Percentiles rank a stretch among this genome's conserved stretches.
These are phyloP conservation scores for Athalia rosae DNA, from an alignment of 2,888 invertebrate genomes.

Conservation along the genomic window DNA sequence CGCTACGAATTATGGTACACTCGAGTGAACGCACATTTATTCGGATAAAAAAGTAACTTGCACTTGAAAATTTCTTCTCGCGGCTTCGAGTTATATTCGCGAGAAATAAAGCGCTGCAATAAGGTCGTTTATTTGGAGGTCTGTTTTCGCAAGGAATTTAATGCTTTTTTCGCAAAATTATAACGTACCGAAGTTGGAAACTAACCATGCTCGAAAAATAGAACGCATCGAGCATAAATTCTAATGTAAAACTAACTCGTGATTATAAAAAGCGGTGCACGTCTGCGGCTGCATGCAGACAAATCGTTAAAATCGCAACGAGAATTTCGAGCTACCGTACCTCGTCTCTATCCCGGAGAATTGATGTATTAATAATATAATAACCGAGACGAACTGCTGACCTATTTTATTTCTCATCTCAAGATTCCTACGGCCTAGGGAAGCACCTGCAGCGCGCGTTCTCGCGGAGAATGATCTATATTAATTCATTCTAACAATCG, in stretches of 20 bases:
- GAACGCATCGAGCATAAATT: neutral
- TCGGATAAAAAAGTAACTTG: neutral
- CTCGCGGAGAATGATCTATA: neutral
- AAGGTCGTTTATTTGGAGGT: neutral
- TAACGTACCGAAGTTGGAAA: neutral
- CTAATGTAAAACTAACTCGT: neutral
- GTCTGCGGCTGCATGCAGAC: neutral
- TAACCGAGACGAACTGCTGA: neutral
- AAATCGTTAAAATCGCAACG: too few species aligned
- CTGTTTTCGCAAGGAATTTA: conserved; percentile 4
- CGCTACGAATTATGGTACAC: too few species aligned
- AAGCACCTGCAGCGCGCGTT: neutral
- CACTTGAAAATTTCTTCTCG: conserved; percentile 19
- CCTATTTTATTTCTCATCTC: conserved; percentile 11
- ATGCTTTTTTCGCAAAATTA: neutral
- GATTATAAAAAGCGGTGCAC: neutral
- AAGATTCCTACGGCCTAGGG: conserved; percentile 3
- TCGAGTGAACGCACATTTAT: too few species aligned
- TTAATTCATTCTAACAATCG: conserved; percentile 34
- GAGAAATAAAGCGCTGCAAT: neutral
- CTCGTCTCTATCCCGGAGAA: too few species aligned
- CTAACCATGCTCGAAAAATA: neutral
- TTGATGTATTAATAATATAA: neutral
- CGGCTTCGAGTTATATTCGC: conserved; percentile 15
- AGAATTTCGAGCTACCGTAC: too few species aligned